Base-by-base conservation (phyloP, 2,113 vertebrate genomes). In the Plecotus auritus region DNA sequence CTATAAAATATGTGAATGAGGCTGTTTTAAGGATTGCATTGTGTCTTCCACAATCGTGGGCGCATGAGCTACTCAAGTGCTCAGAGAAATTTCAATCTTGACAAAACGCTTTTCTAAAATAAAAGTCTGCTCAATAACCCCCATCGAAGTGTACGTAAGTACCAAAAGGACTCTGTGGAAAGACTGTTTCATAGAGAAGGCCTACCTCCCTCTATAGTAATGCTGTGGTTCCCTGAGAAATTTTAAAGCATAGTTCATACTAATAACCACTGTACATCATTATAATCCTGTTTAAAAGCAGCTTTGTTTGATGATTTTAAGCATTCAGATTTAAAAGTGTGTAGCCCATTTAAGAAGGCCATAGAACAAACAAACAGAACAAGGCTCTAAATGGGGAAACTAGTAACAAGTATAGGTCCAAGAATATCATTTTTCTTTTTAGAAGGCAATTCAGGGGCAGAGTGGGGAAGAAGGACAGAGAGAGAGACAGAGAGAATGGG, bases 291-390 rank as follows among this genome's bases (percentile, higher is more conserved):
- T 66, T 70, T 92, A 73, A 37, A 90, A 90, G 7, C 14, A 70
- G 26, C 40, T 91, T 70, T 76, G 40, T 37, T 84, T 93, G 42
- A 88, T 76, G 69, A 74, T 45, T 95, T 92, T 72, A 82, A 67
- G 45, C 13, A 1, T 86, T 88, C 7, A 42, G 5, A 91, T 85
- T 47, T 85, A 42, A 86, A 90, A 64, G 4, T 67, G 23, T 14
- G 20, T 54, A 59, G 6, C 5, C 32, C 32, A 17, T 88, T 76
- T 37, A 73, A 83, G 66, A 92, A 45, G 45, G 82, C 22, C 54
- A 32, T 14, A n/a, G 91, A 73, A 74, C 47, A 74, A 92, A 56
- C 20, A 86, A 86, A 76, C 3, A 12, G 37, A 90, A 81, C 20
- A 3, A 30, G 17, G 28, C 30, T 83, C 22, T 56, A 17, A 90